Evolutionary conservation across 2,113 vertebrate species (phyloP).

Genomic region (Ciconia stormi): DNA sequence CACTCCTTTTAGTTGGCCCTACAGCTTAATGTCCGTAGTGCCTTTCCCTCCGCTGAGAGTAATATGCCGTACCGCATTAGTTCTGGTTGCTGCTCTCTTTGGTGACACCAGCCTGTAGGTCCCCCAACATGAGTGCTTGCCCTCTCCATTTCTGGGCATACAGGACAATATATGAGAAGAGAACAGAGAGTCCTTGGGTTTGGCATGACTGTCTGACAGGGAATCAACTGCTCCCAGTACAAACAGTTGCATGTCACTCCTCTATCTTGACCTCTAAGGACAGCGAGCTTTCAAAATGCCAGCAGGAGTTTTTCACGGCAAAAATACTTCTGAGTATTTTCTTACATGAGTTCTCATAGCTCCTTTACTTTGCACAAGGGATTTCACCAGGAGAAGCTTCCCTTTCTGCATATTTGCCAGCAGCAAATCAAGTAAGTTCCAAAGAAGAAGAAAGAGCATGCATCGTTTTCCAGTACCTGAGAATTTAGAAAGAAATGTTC

Average conservation of each 20-base stretch:
- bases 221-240: background rate
- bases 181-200: background rate
- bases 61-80: background rate
- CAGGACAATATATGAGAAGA: background rate
- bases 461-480: background rate
- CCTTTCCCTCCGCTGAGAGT: background rate
- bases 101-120: background rate
- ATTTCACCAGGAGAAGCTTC: background rate
- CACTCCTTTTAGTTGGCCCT: background rate
- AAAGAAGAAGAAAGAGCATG: background rate
- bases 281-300: background rate
- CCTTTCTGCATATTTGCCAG: background rate
- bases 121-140: background rate
- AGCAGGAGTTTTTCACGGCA: background rate
- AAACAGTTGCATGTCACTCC: background rate
- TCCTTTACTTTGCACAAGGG: background rate
- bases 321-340: background rate
- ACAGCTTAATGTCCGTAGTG: background rate
- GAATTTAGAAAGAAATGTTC: background rate
- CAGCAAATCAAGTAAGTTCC: background rate
- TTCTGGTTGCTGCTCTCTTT: background rate
- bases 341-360: fast-evolving
- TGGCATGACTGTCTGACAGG: background rate
- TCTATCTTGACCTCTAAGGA: background rate
- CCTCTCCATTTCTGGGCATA: background rate